Evolutionary conservation across 2,113 vertebrate species (phyloP).

Genomic region (Xerus inauris): DNA sequence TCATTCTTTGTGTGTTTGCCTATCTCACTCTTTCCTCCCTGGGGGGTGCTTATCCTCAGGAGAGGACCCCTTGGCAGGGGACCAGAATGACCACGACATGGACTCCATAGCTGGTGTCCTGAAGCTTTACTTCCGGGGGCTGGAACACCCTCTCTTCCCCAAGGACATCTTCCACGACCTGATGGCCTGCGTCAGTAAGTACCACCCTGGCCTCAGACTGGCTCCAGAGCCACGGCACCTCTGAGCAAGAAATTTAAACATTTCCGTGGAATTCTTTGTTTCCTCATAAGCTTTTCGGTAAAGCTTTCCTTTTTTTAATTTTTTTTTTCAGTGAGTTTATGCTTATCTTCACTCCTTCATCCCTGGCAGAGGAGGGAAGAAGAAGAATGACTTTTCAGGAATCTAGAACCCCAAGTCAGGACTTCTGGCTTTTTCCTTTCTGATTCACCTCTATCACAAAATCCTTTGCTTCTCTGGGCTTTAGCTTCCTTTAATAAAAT

Average conservation of each 20-base stretch:
- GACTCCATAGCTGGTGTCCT: slow-evolving; percentile 98
- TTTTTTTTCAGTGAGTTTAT: not conserved
- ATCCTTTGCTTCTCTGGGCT: not conserved
- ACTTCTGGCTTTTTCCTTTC: not conserved
- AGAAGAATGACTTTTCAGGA: not conserved
- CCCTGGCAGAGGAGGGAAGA: not conserved
- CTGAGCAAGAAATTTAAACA: not conserved
- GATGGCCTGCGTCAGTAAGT: slow-evolving; percentile 98
- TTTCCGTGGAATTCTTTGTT: not conserved
- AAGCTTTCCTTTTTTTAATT: not conserved
- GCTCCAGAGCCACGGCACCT: not conserved
- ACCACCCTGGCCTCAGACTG: not conserved
- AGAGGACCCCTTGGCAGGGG: slow-evolving; percentile 97
- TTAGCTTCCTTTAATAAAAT: slow-evolving; percentile 31
- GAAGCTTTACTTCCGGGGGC: slow-evolving; percentile 97
- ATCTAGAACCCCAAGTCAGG: not conserved
- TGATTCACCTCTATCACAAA: not conserved
- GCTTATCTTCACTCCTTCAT: not conserved
- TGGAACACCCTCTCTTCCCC: slow-evolving; percentile 97
- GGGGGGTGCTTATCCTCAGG: slow-evolving; percentile 83
- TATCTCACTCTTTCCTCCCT: slow-evolving; percentile 22
- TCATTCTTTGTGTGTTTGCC: not conserved
- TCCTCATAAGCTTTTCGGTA: not conserved
- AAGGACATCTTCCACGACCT: slow-evolving; percentile 99
- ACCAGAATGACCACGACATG: slow-evolving; percentile 99